Percentiles rank a stretch among this genome's conserved stretches.
Conservation (phyloP, 2,797 vertebrate species). For the Melanotaenia trifasciata region DNA sequence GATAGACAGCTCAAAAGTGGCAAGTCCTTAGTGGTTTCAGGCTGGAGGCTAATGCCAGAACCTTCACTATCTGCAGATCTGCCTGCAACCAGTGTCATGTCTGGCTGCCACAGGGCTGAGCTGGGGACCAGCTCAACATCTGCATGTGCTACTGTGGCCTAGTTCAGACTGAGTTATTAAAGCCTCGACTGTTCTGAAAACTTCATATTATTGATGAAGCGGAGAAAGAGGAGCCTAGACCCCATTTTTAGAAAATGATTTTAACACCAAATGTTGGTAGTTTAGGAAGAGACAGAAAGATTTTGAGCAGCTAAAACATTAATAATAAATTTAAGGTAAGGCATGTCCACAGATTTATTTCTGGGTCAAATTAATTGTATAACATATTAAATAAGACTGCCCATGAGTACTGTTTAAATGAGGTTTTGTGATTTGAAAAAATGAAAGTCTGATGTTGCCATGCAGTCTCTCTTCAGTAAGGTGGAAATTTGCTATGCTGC, state of each 20-base stretch:
- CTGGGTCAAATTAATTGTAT: too few species aligned
- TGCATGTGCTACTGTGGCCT: conserved; percentile 75
- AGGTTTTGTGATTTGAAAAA: too few species aligned
- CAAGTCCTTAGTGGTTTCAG: conserved; percentile 44
- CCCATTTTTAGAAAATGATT: conserved; percentile 55
- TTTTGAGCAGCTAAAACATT: not conserved
- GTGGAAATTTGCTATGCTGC: too few species aligned
- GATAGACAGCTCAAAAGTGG: conserved; percentile 50
- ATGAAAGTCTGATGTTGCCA: too few species aligned
- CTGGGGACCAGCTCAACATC: conserved; percentile 62
- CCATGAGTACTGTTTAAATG: too few species aligned
- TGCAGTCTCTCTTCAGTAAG: too few species aligned
- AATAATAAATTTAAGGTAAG: not conserved
- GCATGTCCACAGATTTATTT: too few species aligned
- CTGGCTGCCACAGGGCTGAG: conserved; percentile 38
- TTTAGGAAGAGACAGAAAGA: not conserved
- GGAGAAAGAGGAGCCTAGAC: conserved; percentile 46
- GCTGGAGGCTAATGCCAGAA: conserved; percentile 53
- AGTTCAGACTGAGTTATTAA: conserved; percentile 75
- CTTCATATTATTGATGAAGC: conserved; percentile 22
- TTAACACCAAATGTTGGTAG: conserved; percentile 19
- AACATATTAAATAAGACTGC: too few species aligned
- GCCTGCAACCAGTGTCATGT: conserved; percentile 30
- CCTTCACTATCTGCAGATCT: conserved; percentile 49
- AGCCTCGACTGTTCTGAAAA: conserved; percentile 40